Conservation (phyloP, 2,888 invertebrate species). For the Eristalis intricaria region DNA sequence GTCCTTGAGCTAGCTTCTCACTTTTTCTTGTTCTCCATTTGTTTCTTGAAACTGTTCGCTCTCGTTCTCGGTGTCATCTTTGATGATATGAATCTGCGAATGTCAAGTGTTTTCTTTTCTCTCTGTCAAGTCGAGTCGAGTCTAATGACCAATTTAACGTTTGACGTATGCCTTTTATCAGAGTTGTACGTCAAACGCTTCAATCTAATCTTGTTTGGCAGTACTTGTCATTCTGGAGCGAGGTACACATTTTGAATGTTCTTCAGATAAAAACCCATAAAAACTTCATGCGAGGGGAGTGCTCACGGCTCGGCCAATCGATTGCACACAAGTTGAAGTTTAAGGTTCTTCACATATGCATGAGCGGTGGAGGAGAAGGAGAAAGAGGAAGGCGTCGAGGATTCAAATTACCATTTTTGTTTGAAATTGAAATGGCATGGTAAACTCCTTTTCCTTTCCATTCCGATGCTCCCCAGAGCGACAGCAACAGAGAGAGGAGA, state of each 20-base stretch:
- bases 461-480: not conserved
- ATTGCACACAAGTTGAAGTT: conserved; percentile 31
- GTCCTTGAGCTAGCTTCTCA: conserved; percentile 8
- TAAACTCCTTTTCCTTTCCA: conserved; percentile 39
- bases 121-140: not conserved
- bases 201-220: conserved; percentile 21
- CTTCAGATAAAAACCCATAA: conserved; percentile 1
- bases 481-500: not conserved
- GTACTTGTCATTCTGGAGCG: not conserved
- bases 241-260: not conserved
- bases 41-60: not conserved
- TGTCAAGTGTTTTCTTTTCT: conserved; percentile 2
- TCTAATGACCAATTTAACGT: conserved; percentile 7
- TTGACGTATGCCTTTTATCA: not conserved
- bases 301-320: conserved; percentile 3
- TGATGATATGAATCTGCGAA: not conserved
- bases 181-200: conserved; percentile 7
- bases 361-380: not conserved
- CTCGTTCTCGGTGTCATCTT: not conserved
- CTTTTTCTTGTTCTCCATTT: not conserved
- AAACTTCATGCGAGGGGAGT: not conserved
- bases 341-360: not conserved
- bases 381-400: not conserved
- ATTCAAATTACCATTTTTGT: conserved; percentile 45
- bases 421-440: conserved; percentile 57